Evolutionary conservation across 2,888 invertebrate genomes (phyloP).

Genomic region (Lamellibrachia satsuma): DNA sequence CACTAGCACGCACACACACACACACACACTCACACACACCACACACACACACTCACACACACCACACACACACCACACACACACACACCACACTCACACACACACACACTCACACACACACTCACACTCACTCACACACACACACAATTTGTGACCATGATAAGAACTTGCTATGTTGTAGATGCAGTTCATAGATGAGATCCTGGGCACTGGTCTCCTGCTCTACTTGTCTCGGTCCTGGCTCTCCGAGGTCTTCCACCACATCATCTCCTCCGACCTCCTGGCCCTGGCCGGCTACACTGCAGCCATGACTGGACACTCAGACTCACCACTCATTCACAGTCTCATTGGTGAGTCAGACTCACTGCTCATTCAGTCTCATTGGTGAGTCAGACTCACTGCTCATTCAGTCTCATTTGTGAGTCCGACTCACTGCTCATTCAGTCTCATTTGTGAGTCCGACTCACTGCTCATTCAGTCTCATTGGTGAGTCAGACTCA

Average conservation of each 20-base stretch:
- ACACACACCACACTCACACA: no score
- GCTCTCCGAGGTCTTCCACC: conserved; percentile 91
- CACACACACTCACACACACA: no score
- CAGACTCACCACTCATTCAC: neutral
- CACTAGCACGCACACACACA: no score
- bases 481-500: no score
- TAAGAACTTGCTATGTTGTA: conserved; percentile 60
- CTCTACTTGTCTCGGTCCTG: conserved; percentile 93
- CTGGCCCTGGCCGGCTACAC: conserved; percentile 74
- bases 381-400: no score
- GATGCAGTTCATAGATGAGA: conserved; percentile 90
- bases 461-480: no score
- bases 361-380: neutral
- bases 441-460: no score
- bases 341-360: neutral
- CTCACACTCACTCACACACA: neutral
- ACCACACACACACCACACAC: neutral
- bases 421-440: no score
- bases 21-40: no score
- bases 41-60: no score
- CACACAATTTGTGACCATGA: neutral
- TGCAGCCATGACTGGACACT: neutral
- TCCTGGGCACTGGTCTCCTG: conserved; percentile 89
- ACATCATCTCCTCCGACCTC: conserved; percentile 79
- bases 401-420: no score